A percentile compares a stretch with the other conserved stretches of the same genome.
These are phyloP conservation scores for Drosophila pegasa DNA, from an alignment of 2,888 invertebrate genomes.

Conservation along the genomic window DNA sequence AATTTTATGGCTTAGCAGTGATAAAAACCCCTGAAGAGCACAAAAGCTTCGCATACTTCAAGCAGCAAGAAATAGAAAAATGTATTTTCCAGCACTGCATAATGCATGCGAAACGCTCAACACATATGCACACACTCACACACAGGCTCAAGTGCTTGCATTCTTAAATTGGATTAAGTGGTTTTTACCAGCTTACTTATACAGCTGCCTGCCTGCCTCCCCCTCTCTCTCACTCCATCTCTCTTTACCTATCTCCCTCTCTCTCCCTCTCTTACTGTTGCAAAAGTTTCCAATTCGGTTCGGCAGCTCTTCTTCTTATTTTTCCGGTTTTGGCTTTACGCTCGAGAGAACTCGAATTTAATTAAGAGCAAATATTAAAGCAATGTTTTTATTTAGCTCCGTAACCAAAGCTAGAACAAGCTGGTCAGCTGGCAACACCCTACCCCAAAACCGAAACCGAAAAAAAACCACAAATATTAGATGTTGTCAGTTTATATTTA, in stretches of 20 bases:
- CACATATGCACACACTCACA: constrained; percentile 29
- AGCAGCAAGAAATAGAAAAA: constrained; percentile 2
- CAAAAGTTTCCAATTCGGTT: constrained; percentile 35
- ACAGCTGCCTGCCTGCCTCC: constrained; percentile 14
- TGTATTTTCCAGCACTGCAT: constrained; percentile 44
- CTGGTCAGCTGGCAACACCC: constrained; percentile 16
- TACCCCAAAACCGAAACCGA: background rate
- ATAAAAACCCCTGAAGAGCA: constrained; percentile 43
- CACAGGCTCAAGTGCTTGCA: constrained; percentile 75
- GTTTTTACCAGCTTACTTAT: constrained; percentile 57
- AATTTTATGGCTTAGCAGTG: constrained; percentile 58
- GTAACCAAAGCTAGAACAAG: constrained; percentile 10
- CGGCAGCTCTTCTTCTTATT: constrained; percentile 29
- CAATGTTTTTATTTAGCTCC: constrained; percentile 56
- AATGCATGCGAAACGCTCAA: constrained; percentile 38
- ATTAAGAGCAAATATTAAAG: constrained; percentile 77
- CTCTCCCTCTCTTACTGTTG: background rate
- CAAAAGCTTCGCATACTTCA: constrained; percentile 40
- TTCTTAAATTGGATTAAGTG: constrained; percentile 81
- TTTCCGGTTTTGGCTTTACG: constrained; percentile 58
- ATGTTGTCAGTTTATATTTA: constrained; percentile 35
- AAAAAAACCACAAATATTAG: constrained; percentile 5
- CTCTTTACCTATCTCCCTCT: background rate
- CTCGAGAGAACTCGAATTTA: constrained; percentile 70
- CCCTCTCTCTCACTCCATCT: background rate